Percentiles rank a stretch among this genome's conserved stretches.
These are phyloP conservation scores for Trochalopteron elliotii DNA, from an alignment of 2,113 vertebrate species.

Conservation along the genomic window DNA sequence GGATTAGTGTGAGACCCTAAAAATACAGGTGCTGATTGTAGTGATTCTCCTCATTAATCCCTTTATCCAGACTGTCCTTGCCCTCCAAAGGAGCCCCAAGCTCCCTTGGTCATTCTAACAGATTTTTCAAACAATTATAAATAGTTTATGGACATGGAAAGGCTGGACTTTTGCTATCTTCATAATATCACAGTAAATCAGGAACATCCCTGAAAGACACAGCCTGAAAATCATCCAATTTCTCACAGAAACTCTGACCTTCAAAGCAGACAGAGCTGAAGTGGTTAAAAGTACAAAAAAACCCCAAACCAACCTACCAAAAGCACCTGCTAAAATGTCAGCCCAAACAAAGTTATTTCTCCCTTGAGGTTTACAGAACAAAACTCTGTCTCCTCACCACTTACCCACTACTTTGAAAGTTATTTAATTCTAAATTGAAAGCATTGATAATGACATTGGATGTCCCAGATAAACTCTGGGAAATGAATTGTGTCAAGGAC, in stretches of 20 bases:
- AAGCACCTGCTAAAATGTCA: neutral
- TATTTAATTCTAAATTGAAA: neutral
- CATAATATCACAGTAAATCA: neutral
- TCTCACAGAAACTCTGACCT: neutral
- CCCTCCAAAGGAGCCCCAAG: neutral
- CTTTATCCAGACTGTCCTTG: neutral
- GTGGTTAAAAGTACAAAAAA: neutral
- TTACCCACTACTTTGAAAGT: neutral
- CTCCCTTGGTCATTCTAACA: accelerated
- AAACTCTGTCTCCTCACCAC: neutral
- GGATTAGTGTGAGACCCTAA: neutral
- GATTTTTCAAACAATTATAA: neutral
- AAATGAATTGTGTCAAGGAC: too few relatives aligned
- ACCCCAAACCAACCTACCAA: neutral
- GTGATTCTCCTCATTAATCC: neutral
- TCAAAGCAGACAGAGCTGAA: neutral
- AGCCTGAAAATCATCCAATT: neutral
- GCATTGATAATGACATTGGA: neutral
- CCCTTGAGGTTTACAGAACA: neutral
- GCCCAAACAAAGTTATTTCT: neutral
- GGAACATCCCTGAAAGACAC: neutral
- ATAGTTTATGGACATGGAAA: neutral
- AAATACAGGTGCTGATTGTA: neutral
- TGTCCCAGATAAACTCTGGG: neutral
- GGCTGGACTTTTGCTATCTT: neutral